These are phyloP conservation scores for Setipinna tenuifilis DNA, from an alignment of 2,797 vertebrate genomes.

Conservation along the genomic window DNA sequence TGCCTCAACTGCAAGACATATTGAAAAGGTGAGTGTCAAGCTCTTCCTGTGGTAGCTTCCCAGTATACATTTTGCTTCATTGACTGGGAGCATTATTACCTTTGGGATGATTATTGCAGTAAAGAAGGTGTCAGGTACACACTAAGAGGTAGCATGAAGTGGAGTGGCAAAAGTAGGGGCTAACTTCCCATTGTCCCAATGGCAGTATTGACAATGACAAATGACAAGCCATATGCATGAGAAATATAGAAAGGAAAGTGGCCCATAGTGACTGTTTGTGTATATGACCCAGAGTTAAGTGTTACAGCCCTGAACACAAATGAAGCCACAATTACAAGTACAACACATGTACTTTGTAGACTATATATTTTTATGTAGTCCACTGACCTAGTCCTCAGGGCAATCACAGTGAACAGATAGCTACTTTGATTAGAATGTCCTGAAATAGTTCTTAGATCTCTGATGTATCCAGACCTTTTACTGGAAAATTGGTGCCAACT, in stretches of 20 bases:
- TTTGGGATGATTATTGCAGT: background rate
- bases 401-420: background rate
- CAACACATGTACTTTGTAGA: background rate
- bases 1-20: background rate
- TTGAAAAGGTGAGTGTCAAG: constrained; percentile 7
- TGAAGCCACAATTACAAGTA: too few relatives aligned
- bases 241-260: too few relatives aligned
- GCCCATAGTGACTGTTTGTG: too few relatives aligned
- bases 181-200: too few relatives aligned
- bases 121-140: too few relatives aligned
- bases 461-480: background rate
- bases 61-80: background rate
- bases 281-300: too few relatives aligned
- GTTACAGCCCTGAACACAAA: too few relatives aligned
- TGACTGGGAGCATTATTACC: background rate
- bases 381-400: background rate
- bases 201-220: too few relatives aligned
- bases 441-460: background rate
- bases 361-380: background rate
- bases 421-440: background rate
- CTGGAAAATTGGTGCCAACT: background rate
- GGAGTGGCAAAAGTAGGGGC: too few relatives aligned
- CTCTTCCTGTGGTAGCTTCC: background rate
- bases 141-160: too few relatives aligned
- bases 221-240: too few relatives aligned